phyloP scores from a whole-genome alignment of 2,113 vertebrate genomes.

The Nannospalax galili region DNA sequence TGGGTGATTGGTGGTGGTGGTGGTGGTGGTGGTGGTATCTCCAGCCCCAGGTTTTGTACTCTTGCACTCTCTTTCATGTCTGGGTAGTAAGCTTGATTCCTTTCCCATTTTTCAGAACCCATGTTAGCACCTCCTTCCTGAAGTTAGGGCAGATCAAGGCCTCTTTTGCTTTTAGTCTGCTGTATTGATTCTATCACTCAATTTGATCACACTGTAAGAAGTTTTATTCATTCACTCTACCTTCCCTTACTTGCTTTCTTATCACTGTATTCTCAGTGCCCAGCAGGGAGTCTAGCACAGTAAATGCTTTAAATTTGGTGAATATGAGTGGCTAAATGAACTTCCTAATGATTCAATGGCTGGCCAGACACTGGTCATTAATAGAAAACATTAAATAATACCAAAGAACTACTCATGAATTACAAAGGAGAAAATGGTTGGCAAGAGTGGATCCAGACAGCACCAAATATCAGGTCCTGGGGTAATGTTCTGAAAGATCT shows the following conservation, averaged over 20 bases:
- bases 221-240: not conserved
- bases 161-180: not conserved
- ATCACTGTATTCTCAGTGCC: conserved; percentile 22
- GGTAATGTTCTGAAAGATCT: not conserved
- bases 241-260: not conserved
- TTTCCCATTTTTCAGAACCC: not conserved
- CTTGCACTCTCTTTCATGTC: not conserved
- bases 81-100: not conserved
- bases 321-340: conserved; percentile 25
- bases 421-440: not conserved
- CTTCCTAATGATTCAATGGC: conserved; percentile 4
- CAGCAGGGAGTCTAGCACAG: not conserved
- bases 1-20: not conserved
- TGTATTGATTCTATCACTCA: not conserved
- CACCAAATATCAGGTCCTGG: not conserved
- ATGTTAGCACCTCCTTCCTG: not conserved
- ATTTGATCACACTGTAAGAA: not conserved
- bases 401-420: not conserved
- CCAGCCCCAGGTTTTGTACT: not conserved
- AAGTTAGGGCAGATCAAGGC: not conserved
- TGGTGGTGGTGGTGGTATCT: not conserved
- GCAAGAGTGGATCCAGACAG: not conserved
- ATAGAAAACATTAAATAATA: conserved; percentile 32
- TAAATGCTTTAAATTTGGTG: conserved; percentile 3
- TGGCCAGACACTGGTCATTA: not conserved